These are phyloP conservation scores for Lasioglossum zephyrum DNA, from an alignment of 2,888 invertebrate species.

Conservation along the genomic window DNA sequence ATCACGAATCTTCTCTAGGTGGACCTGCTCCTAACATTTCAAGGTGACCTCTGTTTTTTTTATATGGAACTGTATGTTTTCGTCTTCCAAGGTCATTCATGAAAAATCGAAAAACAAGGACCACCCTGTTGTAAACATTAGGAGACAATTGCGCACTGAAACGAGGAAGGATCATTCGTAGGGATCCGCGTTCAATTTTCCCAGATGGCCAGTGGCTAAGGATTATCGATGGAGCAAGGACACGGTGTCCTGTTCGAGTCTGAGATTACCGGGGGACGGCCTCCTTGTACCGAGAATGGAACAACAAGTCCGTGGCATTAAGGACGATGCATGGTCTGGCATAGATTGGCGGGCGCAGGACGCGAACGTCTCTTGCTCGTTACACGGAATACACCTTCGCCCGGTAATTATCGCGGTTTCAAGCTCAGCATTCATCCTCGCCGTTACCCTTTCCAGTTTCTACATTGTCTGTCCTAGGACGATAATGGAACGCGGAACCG, in stretches of 20 bases:
- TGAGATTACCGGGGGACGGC: not conserved
- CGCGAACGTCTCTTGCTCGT: conserved; percentile 1
- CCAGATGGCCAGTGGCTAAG: not conserved
- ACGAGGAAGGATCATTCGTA: too few species aligned
- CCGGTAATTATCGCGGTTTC: conserved; percentile 7
- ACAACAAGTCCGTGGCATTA: conserved; percentile 1
- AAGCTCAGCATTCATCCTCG: not conserved
- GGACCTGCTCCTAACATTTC: too few species aligned
- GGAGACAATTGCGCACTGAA: too few species aligned
- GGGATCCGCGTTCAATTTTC: too few species aligned
- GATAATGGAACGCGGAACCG: conserved; percentile 3
- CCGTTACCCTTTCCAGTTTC: not conserved
- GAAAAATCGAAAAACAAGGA: too few species aligned
- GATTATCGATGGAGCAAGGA: conserved; percentile 1
- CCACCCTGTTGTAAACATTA: too few species aligned
- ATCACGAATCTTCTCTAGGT: too few species aligned
- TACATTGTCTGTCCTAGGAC: not conserved
- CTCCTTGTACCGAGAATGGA: not conserved
- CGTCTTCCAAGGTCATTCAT: too few species aligned
- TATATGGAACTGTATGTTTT: too few species aligned
- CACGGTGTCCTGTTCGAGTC: not conserved
- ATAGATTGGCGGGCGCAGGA: not conserved
- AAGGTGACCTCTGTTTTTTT: too few species aligned
- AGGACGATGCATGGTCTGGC: not conserved
- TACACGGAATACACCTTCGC: not conserved